These are phyloP conservation scores for Cavia aperea DNA, from an alignment of 2,113 vertebrate species.

Conservation along the genomic window DNA sequence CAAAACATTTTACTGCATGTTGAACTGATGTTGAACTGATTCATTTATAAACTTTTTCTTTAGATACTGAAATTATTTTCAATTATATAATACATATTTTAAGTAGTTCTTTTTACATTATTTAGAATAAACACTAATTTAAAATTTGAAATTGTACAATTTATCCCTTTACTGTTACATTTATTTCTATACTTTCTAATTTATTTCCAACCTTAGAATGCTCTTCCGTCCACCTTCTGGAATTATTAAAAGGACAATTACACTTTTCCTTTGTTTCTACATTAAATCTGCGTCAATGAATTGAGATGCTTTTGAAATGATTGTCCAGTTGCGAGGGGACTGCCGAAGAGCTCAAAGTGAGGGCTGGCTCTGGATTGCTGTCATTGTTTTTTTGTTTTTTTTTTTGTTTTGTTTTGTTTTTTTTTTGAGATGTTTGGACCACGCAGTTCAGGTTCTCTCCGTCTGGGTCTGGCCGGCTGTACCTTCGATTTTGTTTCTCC, in stretches of 20 bases:
- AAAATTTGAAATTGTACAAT: background rate
- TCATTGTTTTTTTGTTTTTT: no score
- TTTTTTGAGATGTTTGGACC: background rate
- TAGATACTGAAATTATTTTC: background rate
- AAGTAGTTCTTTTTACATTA: background rate
- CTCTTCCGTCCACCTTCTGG: background rate
- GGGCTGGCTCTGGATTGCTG: no score
- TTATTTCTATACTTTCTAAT: background rate
- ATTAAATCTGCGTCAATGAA: background rate
- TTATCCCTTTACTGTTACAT: background rate
- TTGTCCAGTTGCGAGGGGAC: no score
- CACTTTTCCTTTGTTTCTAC: background rate
- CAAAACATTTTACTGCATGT: background rate
- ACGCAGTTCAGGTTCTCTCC: background rate
- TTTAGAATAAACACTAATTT: background rate
- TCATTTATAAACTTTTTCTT: background rate
- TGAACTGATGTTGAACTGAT: background rate
- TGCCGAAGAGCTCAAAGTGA: fast-evolving
- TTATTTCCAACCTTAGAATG: background rate
- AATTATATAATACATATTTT: background rate
- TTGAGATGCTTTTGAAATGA: background rate
- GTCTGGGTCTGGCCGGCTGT: background rate
- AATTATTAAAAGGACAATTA: background rate
- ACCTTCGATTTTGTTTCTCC: background rate
- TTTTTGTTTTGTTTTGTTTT: background rate